Percentiles rank a stretch among this genome's conserved stretches.
Conservation (phyloP, 2,113 vertebrate species). For the Anas platyrhynchos region DNA sequence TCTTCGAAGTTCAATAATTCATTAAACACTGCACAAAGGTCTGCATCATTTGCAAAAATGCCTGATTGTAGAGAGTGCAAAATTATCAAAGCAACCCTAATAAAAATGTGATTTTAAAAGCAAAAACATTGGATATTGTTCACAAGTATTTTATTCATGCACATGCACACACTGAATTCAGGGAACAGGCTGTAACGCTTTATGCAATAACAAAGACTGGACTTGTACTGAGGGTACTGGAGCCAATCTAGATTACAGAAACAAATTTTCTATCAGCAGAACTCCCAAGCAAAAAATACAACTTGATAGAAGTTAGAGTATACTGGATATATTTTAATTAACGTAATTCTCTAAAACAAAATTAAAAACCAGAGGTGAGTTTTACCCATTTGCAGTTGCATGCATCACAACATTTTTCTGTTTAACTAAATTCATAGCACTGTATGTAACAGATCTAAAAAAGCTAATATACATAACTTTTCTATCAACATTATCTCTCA, state of each 20-base stretch:
- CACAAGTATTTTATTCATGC: background rate
- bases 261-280: background rate
- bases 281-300: background rate
- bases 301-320: background rate
- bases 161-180: background rate
- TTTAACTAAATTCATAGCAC: background rate
- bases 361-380: accelerated
- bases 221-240: background rate
- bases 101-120: conserved; percentile 1
- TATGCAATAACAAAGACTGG: background rate
- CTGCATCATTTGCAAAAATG: conserved; percentile 28
- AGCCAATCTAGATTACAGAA: background rate
- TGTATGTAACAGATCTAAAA: background rate
- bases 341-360: background rate
- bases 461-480: background rate
- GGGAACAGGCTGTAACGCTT: background rate
- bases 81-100: conserved; percentile 38
- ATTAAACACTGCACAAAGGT: conserved; percentile 64
- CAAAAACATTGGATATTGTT: conserved; percentile 4
- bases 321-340: background rate
- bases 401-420: background rate
- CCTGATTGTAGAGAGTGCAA: conserved; percentile 11
- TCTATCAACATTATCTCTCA: background rate
- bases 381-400: background rate
- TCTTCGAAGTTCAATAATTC: conserved; percentile 78